Conservation (phyloP, 2,113 vertebrate species). For the Tichodroma muraria region DNA sequence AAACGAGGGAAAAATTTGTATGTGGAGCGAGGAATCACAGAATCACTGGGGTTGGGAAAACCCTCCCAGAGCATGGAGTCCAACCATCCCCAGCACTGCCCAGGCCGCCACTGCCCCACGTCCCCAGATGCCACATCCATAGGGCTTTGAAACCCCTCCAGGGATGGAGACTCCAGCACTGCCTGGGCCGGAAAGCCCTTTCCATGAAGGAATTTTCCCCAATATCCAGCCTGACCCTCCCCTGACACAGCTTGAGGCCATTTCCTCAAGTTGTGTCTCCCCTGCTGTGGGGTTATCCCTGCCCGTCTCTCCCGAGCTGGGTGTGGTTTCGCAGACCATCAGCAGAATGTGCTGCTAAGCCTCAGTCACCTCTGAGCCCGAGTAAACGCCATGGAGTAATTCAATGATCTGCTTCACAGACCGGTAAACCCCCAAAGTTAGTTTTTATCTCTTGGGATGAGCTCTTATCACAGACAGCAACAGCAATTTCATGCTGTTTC, state of each 20-base stretch:
- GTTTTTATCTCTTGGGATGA: background rate
- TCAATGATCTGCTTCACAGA: background rate
- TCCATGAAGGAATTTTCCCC: background rate
- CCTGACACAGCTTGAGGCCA: background rate
- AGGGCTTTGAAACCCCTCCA: background rate
- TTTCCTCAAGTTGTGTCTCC: background rate
- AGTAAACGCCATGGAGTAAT: background rate
- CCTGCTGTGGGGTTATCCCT: background rate
- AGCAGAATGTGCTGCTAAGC: background rate
- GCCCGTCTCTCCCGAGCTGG: background rate
- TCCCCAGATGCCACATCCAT: background rate
- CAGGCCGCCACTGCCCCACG: background rate
- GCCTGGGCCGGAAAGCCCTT: background rate
- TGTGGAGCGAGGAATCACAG: background rate
- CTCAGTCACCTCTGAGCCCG: background rate
- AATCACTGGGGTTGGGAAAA: background rate
- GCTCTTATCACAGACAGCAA: background rate
- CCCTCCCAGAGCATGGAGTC: background rate
- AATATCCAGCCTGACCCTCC: background rate
- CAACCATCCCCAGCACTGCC: background rate
- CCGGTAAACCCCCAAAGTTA: background rate
- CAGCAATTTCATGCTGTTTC: background rate
- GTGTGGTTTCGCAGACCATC: background rate
- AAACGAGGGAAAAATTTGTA: background rate
- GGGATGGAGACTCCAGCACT: accelerated